Evolutionary conservation across 2,888 invertebrate species (phyloP).

Genomic region (Choristoneura rosaceana): DNA sequence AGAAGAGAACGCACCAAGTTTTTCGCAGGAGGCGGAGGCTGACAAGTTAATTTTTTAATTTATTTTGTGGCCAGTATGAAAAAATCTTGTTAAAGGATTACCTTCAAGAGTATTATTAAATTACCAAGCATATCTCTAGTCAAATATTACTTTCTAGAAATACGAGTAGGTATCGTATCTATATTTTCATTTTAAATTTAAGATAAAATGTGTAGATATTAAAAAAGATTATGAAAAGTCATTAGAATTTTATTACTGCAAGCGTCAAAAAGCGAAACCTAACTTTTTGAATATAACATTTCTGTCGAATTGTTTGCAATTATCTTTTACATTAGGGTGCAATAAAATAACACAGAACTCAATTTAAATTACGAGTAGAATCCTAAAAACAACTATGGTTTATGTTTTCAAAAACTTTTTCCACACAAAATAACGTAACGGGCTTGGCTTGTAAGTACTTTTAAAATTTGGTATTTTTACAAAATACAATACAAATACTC

Average conservation of each 20-base stretch:
- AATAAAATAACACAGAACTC: conserved; percentile 7
- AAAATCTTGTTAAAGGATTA: no score
- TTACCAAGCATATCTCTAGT: neutral
- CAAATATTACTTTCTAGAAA: neutral
- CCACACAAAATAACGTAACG: neutral
- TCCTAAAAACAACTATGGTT: neutral
- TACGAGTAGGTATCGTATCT: neutral
- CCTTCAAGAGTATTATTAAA: no score
- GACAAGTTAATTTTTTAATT: no score
- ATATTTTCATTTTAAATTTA: neutral
- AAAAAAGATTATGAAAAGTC: neutral
- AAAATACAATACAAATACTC: no score
- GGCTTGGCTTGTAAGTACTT: no score
- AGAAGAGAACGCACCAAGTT: no score
- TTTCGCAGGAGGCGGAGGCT: no score
- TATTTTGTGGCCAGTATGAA: no score
- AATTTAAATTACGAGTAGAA: conserved; percentile 22
- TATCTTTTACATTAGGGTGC: neutral
- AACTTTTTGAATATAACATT: conserved; percentile 7
- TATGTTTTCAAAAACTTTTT: neutral
- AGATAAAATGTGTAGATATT: neutral
- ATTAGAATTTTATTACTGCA: neutral
- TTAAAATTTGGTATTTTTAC: neutral
- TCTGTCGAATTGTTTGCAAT: conserved; percentile 3
- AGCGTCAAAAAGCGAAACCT: neutral